A percentile compares a stretch with the other conserved stretches of the same genome.
phyloP scores from a whole-genome alignment of 2,797 vertebrate genomes.

The Mareca penelope region DNA sequence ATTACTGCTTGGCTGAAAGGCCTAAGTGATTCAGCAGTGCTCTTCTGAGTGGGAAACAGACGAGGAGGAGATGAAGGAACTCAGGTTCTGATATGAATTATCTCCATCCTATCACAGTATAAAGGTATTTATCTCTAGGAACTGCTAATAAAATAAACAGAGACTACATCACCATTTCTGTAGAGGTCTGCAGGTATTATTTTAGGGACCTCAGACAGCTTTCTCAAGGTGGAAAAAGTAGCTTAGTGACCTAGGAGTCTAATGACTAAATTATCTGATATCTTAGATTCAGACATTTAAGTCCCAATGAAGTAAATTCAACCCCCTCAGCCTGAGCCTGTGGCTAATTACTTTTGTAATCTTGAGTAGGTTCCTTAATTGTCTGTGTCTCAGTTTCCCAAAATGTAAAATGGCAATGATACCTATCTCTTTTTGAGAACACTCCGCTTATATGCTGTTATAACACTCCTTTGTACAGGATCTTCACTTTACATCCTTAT shows the following conservation, averaged over 20 bases:
- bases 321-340: neutral
- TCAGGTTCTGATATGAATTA: neutral
- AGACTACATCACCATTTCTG: neutral
- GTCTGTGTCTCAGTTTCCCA: neutral
- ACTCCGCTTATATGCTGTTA: neutral
- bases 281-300: constrained; percentile 13
- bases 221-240: neutral
- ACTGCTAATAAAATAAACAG: constrained; percentile 1
- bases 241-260: neutral
- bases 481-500: neutral
- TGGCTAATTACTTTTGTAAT: constrained; percentile 37
- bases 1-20: constrained; percentile 7
- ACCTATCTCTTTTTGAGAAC: neutral
- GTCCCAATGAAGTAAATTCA: neutral
- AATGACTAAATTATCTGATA: neutral
- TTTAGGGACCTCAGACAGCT: neutral
- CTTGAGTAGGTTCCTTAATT: neutral
- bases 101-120: neutral
- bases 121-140: constrained; percentile 2
- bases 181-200: neutral
- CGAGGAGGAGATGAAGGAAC: neutral
- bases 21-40: neutral
- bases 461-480: neutral
- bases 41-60: neutral
- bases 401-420: neutral